These are phyloP conservation scores for Chamaea fasciata DNA, from an alignment of 2,113 vertebrate genomes.

Conservation along the genomic window DNA sequence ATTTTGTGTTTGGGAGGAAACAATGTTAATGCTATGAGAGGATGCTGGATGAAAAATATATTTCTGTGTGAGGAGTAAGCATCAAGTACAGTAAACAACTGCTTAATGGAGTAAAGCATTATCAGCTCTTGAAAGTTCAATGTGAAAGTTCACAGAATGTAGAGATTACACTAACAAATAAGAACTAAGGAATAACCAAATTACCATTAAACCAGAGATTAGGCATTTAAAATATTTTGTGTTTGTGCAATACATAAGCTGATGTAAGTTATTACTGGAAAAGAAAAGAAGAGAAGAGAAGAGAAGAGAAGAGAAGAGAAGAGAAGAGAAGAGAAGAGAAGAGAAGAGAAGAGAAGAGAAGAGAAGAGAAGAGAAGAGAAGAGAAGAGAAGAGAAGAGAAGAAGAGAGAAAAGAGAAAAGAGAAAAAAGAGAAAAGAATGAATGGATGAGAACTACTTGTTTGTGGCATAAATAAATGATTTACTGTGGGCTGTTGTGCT, in stretches of 20 bases:
- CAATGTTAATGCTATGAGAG: fast-evolving
- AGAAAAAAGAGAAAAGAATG: too few relatives aligned
- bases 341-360: too few relatives aligned
- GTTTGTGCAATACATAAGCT: background rate
- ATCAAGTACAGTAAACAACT: background rate
- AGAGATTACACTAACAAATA: background rate
- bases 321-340: too few relatives aligned
- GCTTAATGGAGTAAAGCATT: background rate
- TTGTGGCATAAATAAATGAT: background rate
- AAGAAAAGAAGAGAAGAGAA: too few relatives aligned
- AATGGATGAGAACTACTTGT: background rate
- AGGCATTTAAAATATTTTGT: background rate
- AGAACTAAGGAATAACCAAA: background rate
- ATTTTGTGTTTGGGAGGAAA: background rate
- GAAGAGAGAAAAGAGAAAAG: background rate
- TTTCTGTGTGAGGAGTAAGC: background rate
- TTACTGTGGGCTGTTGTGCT: background rate
- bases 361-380: too few relatives aligned
- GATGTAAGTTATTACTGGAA: background rate
- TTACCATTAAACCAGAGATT: background rate
- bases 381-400: too few relatives aligned
- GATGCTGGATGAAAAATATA: background rate
- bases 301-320: too few relatives aligned
- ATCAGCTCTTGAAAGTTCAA: background rate
- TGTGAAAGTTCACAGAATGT: background rate